These are phyloP conservation scores for Embiotoca jacksoni DNA, from an alignment of 2,113 vertebrate genomes.

Conservation along the genomic window DNA sequence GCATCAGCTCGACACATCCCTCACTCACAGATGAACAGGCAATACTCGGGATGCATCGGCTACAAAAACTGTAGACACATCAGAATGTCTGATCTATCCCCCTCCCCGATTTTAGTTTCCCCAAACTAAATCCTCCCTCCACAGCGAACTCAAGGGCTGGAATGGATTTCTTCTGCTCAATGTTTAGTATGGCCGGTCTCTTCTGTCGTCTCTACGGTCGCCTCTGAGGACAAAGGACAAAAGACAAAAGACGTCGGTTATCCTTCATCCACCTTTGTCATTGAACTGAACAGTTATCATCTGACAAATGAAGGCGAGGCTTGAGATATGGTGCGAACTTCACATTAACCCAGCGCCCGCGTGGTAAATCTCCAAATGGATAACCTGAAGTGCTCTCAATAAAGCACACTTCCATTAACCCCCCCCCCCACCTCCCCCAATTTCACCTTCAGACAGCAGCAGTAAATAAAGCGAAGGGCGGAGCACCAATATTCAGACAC, in stretches of 20 bases:
- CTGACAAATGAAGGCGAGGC: not conserved
- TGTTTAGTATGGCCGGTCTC: constrained; percentile 85
- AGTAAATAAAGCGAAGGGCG: constrained; percentile 24
- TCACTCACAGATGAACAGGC: constrained; percentile 52
- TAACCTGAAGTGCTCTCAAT: not conserved
- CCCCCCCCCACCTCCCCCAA: not conserved
- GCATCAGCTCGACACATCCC: constrained; percentile 67
- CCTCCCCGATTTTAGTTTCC: not conserved
- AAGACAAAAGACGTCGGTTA: constrained; percentile 4
- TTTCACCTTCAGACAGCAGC: constrained; percentile 26
- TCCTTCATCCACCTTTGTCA: constrained; percentile 1
- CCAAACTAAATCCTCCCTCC: constrained; percentile 28
- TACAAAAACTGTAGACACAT: constrained; percentile 55
- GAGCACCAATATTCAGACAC: not conserved
- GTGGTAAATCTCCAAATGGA: constrained; percentile 17
- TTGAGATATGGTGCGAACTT: not conserved
- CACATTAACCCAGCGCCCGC: not conserved
- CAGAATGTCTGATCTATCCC: constrained; percentile 48
- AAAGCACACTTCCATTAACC: constrained; percentile 7
- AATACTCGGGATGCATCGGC: constrained; percentile 58
- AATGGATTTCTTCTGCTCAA: constrained; percentile 40
- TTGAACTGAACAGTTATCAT: not conserved
- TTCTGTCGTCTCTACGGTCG: constrained; percentile 86
- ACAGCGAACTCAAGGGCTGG: constrained; percentile 47
- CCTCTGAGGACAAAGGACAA: constrained; percentile 71